Evolutionary conservation across 2,113 vertebrate species (phyloP), one percentile per base, ranked within the genome.

Genomic region (Ameiurus melas): DNA sequence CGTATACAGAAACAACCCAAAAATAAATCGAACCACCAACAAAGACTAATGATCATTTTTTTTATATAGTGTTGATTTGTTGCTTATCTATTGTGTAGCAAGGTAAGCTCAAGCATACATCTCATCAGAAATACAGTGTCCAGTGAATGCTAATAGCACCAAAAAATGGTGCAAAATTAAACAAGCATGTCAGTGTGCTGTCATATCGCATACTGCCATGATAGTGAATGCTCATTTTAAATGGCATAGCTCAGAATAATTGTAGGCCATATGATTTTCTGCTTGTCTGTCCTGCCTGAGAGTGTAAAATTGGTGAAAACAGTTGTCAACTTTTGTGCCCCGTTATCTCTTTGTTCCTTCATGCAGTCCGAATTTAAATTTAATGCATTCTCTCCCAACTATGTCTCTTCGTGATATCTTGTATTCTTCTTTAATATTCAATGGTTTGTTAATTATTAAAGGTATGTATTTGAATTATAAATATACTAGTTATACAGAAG

Each of bases 381-480:
- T 95, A 96, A 95, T 97, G 94, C 91, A 92, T 92, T 93, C 93
- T 91, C 90, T 92, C 93, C 93, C 94, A 93, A 92, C 93, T 94
- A 96, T 95, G 94, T 96, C 95, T 96, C 96, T 96, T 96, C 95
- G 96, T 96, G 96, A 97, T 96, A 97, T 96, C 96, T 96, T 95
- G 96, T 96, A 96, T 98, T 97, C 97, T 95, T 96, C 97, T 99
- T 97, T 97, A 98, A 97, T 99, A 98, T 98, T 97, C 96, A 95
- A 96, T 95, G 93, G 96, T 95, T 83, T 96, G 98, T 99, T 99
- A 99, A 99, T 99, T 98, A 99, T 99, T 99, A 98, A 99, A 99
- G 97, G 97, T 98, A 98, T 98, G 98, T 98, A 99, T 99, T 99
- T 99, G 98, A 99, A 99, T 99, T 99, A 99, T 99, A 99, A 99